phyloP scores from a whole-genome alignment of 2,113 vertebrate species.

The Axis porcinus region DNA sequence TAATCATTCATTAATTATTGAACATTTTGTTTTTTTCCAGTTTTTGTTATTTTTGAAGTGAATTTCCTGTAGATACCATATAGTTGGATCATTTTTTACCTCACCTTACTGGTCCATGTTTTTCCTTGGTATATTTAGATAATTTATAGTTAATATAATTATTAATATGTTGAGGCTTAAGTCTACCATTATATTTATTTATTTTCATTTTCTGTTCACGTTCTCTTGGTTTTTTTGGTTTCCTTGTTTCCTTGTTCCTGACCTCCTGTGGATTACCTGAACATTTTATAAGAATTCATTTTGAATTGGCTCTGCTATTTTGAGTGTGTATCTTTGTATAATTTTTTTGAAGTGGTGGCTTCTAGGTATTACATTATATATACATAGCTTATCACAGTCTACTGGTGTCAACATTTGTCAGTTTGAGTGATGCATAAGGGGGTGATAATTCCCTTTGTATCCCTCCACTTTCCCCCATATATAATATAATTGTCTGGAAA shows the following conservation, averaged over 20 bases:
- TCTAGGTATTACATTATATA: not conserved
- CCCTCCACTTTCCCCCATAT: not conserved
- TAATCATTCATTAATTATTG: not conserved
- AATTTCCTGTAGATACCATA: not conserved
- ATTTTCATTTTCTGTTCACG: not conserved
- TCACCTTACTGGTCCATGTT: not conserved
- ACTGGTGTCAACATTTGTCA: not conserved
- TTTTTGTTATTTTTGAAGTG: not conserved
- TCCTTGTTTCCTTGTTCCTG: not conserved
- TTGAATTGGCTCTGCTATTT: not conserved
- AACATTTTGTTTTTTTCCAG: not conserved
- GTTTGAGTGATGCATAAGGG: not conserved
- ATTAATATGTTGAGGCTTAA: not conserved
- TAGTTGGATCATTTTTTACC: not conserved
- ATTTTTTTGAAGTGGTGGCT: not conserved
- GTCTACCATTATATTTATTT: not conserved
- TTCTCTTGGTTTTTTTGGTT: not conserved
- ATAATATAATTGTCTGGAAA: not conserved
- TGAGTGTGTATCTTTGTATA: not conserved
- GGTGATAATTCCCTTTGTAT: not conserved
- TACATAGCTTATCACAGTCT: not conserved
- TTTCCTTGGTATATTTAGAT: not conserved
- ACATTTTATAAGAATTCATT: constrained; percentile 16
- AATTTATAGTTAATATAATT: constrained; percentile 19
- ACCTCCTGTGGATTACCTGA: not conserved